A percentile compares a stretch with the other conserved stretches of the same genome.
Evolutionary conservation across 2,888 invertebrate species (phyloP).

Genomic region (Scaptomyza flava): DNA sequence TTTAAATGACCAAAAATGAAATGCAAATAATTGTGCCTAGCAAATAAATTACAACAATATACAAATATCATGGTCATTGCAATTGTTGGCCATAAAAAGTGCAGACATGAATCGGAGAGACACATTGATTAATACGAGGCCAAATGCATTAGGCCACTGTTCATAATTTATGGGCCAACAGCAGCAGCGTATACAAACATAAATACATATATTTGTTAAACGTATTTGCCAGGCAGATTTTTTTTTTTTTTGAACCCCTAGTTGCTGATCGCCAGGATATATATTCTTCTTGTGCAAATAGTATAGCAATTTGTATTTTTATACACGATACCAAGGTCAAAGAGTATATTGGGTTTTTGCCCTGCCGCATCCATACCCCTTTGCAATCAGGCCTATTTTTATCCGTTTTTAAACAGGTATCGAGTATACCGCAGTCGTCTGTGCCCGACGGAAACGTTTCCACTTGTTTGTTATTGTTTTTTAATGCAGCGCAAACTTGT

Average conservation of each 20-base stretch:
- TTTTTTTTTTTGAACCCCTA: neutral
- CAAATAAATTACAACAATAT: conserved; percentile 68
- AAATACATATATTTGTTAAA: conserved; percentile 46
- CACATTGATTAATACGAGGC: conserved; percentile 76
- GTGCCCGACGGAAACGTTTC: too few species aligned
- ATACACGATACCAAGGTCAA: too few species aligned
- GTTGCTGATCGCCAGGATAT: conserved; percentile 34
- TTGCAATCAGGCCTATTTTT: too few species aligned
- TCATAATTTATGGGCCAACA: conserved; percentile 64
- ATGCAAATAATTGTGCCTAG: conserved; percentile 67
- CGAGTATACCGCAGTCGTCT: too few species aligned
- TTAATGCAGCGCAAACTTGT: conserved; percentile 56
- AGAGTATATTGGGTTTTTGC: too few species aligned
- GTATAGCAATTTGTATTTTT: conserved; percentile 33
- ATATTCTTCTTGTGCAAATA: conserved; percentile 15
- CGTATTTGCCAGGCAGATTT: conserved; percentile 30
- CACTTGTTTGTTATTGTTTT: neutral
- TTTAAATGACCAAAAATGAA: conserved; percentile 58
- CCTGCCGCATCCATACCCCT: too few species aligned
- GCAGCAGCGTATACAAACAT: neutral
- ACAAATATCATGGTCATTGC: conserved; percentile 7
- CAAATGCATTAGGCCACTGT: conserved; percentile 75
- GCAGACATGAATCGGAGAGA: conserved; percentile 48
- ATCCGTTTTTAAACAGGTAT: too few species aligned
- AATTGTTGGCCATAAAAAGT: conserved; percentile 30